Evolutionary conservation across 2,888 invertebrate genomes (phyloP).

Genomic region (Beris chalybata): DNA sequence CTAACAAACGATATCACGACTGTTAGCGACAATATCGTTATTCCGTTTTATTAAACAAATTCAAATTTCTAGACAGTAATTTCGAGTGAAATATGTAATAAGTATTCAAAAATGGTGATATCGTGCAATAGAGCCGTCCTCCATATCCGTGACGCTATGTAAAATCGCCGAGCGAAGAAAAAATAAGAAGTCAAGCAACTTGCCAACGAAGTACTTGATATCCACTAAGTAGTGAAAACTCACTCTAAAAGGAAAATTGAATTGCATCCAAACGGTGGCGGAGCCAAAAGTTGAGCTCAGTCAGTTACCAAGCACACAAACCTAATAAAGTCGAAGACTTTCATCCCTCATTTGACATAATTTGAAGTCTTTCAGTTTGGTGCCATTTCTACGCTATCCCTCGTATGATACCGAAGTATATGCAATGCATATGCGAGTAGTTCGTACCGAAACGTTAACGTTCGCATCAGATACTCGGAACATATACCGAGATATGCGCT

Average conservation of each 20-base stretch:
- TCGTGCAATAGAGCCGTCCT: too few species aligned
- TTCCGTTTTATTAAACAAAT: too few species aligned
- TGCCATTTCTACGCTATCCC: conserved; percentile 15
- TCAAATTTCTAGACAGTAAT: too few species aligned
- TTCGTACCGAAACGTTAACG: too few species aligned
- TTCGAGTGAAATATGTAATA: too few species aligned
- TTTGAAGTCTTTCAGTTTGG: conserved; percentile 34
- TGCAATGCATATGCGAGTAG: too few species aligned
- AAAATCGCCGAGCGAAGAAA: conserved; percentile 1
- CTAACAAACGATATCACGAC: too few species aligned
- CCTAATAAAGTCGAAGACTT: conserved; percentile 34
- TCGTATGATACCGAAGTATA: not conserved
- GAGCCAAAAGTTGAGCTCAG: conserved; percentile 28
- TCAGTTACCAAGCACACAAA: conserved; percentile 15
- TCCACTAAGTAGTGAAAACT: conserved; percentile 26
- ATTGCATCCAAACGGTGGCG: conserved; percentile 33
- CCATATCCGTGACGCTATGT: not conserved
- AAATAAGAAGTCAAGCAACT: not conserved
- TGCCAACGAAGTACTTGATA: conserved; percentile 31
- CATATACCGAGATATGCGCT: too few species aligned
- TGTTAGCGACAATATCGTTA: too few species aligned
- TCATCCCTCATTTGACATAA: conserved; percentile 37
- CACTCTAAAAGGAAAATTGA: conserved; percentile 34
- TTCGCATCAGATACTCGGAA: too few species aligned
- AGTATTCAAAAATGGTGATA: too few species aligned